Evolutionary conservation across 2,113 vertebrate genomes (phyloP).

Genomic region (Catharus bicknelli): DNA sequence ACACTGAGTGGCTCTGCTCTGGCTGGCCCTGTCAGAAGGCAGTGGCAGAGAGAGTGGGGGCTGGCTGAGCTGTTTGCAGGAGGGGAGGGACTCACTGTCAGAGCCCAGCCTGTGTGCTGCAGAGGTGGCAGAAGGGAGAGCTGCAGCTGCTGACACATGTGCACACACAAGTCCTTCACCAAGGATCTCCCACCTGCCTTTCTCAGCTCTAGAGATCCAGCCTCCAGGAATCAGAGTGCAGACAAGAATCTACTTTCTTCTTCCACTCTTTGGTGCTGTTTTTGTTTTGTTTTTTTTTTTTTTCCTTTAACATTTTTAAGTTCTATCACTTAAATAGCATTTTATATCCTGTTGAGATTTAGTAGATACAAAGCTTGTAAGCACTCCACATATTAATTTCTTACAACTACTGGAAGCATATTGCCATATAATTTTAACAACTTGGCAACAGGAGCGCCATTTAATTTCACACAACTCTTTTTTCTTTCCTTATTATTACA

Average conservation of each 20-base stretch:
- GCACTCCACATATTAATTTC: conserved; percentile 68
- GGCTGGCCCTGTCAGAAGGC: neutral
- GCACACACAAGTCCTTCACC: neutral
- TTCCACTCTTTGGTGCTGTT: conserved; percentile 49
- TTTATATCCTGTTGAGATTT: conserved; percentile 61
- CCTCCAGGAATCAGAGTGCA: neutral
- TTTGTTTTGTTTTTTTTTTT: neutral
- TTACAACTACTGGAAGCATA: conserved; percentile 66
- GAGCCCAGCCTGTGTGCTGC: neutral
- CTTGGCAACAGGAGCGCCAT: conserved; percentile 51
- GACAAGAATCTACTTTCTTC: neutral
- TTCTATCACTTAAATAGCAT: conserved; percentile 57
- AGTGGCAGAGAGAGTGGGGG: neutral
- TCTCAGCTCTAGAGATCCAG: neutral
- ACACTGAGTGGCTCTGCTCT: neutral
- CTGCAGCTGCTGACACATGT: neutral
- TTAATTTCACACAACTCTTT: conserved; percentile 67
- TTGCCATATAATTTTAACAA: conserved; percentile 66
- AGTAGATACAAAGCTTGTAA: conserved; percentile 59
- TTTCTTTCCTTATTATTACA: conserved; percentile 59
- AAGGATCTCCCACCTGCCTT: neutral
- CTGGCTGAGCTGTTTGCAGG: neutral
- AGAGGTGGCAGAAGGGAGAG: neutral
- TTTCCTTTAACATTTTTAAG: conserved; percentile 12
- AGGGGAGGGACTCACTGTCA: neutral